phyloP scores from a whole-genome alignment of 2,797 vertebrate species.

The Basileuterus tristriatus region DNA sequence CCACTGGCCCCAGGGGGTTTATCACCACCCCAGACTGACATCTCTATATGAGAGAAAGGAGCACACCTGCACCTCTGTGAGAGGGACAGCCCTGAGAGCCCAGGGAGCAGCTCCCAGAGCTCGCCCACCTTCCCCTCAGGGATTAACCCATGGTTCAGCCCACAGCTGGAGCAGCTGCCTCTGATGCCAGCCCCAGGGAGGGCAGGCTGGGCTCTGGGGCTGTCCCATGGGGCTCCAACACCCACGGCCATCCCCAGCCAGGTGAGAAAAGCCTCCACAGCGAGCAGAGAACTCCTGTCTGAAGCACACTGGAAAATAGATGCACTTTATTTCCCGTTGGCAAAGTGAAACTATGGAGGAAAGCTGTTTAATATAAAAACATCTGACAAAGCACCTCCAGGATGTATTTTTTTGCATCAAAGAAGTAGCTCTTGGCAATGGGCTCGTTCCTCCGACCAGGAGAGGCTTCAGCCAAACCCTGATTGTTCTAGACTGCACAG shows the following conservation, averaged over 20 bases:
- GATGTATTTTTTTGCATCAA: slow-evolving; percentile 76
- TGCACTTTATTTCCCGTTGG: slow-evolving; percentile 59
- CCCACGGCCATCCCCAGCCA: neutral
- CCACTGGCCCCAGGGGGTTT: neutral
- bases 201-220: neutral
- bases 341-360: slow-evolving; percentile 32
- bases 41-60: fast-evolving
- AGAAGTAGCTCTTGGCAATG: slow-evolving; percentile 73
- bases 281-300: slow-evolving; percentile 51
- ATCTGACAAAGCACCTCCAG: slow-evolving; percentile 76
- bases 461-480: slow-evolving; percentile 17
- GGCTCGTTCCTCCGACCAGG: slow-evolving; percentile 6
- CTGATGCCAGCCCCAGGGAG: neutral
- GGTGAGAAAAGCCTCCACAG: neutral
- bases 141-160: neutral
- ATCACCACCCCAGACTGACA: neutral
- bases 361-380: slow-evolving; percentile 76
- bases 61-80: neutral
- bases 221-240: neutral
- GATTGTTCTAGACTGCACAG: slow-evolving; percentile 21
- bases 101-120: neutral
- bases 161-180: neutral
- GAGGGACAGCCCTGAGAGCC: neutral
- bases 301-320: slow-evolving; percentile 58
- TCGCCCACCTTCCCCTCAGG: neutral